These are phyloP conservation scores for Spilosoma lubricipeda DNA, from an alignment of 2,888 invertebrate species.

Conservation along the genomic window DNA sequence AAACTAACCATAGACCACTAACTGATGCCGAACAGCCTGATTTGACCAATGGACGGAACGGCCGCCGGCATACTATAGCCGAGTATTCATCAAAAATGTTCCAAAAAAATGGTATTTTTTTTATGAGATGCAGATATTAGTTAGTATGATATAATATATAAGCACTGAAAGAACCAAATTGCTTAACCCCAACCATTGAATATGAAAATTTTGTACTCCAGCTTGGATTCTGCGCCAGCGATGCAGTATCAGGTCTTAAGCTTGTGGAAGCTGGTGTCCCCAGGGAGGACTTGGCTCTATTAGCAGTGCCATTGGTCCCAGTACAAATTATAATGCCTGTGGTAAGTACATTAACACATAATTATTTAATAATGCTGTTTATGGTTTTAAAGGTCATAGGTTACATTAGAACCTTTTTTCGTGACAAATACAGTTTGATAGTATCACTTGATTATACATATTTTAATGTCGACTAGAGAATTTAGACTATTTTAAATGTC, in stretches of 20 bases:
- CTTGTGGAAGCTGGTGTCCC: constrained; percentile 98
- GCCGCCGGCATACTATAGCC: too few species aligned
- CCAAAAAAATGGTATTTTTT: too few species aligned
- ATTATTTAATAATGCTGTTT: neutral
- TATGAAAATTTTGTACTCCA: constrained; percentile 69
- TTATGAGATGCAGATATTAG: too few species aligned
- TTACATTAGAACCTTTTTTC: neutral
- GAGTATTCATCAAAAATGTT: too few species aligned
- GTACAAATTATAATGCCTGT: constrained; percentile 97
- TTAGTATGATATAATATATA: too few species aligned
- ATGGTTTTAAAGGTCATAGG: neutral
- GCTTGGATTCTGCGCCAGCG: constrained; percentile 98
- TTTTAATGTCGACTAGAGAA: neutral
- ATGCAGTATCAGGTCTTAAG: constrained; percentile 97
- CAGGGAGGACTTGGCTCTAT: constrained; percentile 96
- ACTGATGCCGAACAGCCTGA: too few species aligned
- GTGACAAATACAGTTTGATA: neutral
- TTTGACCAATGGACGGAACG: too few species aligned
- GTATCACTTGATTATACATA: neutral
- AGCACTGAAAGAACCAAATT: neutral
- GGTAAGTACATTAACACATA: constrained; percentile 82
- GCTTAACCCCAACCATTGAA: neutral
- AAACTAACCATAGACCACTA: too few species aligned
- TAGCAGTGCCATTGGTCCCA: constrained; percentile 97
- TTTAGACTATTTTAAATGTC: neutral